Base-by-base conservation (phyloP, 2,888 invertebrate genomes). In the Athalia rosae region DNA sequence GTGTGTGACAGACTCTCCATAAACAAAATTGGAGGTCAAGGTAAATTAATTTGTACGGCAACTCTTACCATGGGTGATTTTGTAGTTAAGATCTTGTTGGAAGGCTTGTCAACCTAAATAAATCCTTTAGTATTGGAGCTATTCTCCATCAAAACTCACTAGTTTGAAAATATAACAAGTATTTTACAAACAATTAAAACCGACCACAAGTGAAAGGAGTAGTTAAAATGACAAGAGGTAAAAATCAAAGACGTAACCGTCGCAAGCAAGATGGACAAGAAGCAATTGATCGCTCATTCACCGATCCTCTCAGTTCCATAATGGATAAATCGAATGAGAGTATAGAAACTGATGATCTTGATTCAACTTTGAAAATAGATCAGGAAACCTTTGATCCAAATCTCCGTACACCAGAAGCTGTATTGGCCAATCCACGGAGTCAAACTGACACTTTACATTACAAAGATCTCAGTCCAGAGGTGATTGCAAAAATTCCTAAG, bases 401-500 rank as follows among this genome's bases (percentile, higher is more conserved):
- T 13, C n/a, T 83, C 50, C 77, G 81, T 67, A 84, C 85, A 0
- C 85, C 86, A 0, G 86, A 85, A 77, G 80, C 80, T 1, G 79
- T 86, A 3, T 79, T 86, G 5, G 83, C 79, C 41, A 83, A 83
- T 53, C 69, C 80, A 0, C 71, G 71, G 0, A 28, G 13, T 61
- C 77, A 78, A 0, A 9, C 45, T 7, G 82, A 85, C 11, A 76
- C 82, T 7, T 48, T 81, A 4, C 81, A 78, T 64, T 82, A 76
- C 73, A 80, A 83, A 53, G 79, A 84, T 4, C 71, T 85, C 3
- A 87, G 86, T 71, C 85, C 85, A 3, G 83, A 85, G 74, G 82
- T 87, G 8, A 61, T 79, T 45, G 77, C 74, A 2, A 76, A 78
- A 74, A 53, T 79, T 41, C 77, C 80, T 8, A 84, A 82, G 53